Percentiles rank a stretch among this genome's conserved stretches.
phyloP scores from a whole-genome alignment of 1,140 invertebrate species.

The Caenorhabditis inopinata region DNA sequence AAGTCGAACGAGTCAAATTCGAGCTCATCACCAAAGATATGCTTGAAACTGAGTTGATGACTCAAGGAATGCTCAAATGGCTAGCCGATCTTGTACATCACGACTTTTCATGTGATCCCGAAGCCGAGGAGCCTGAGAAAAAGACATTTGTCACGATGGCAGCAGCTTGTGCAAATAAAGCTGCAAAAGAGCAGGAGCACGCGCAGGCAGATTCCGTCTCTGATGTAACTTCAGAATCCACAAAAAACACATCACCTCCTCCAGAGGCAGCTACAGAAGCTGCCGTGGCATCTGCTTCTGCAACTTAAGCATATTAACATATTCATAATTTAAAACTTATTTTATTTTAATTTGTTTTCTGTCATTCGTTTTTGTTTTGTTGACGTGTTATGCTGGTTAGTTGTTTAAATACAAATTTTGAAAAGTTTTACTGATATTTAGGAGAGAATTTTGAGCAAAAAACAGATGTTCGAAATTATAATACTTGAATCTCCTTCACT shows the following conservation, averaged over 20 bases:
- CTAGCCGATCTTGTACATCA: slow-evolving; percentile 24
- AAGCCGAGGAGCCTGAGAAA: slow-evolving; percentile 29
- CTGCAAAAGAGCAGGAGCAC: not conserved
- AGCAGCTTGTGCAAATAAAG: not conserved
- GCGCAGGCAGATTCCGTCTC: no score
- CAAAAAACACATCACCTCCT: not conserved
- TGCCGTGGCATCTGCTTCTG: not conserved
- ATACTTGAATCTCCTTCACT: no score
- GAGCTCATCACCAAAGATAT: slow-evolving; percentile 62
- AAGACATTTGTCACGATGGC: slow-evolving; percentile 38
- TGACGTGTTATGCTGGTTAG: no score
- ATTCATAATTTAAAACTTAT: no score
- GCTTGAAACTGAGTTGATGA: slow-evolving; percentile 54
- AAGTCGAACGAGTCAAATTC: slow-evolving; percentile 51
- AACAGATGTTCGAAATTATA: no score
- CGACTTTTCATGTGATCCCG: slow-evolving; percentile 33
- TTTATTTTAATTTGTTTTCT: not conserved
- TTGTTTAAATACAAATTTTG: no score
- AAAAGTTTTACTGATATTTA: no score
- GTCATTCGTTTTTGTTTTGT: not conserved
- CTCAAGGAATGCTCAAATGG: slow-evolving; percentile 52
- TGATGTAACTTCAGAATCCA: not conserved
- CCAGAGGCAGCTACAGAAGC: not conserved
- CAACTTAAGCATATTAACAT: not conserved
- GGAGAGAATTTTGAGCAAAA: no score